Percentiles rank a stretch among this genome's conserved stretches.
phyloP scores from a whole-genome alignment of 2,797 vertebrate species.

The Anniella stebbinsi region DNA sequence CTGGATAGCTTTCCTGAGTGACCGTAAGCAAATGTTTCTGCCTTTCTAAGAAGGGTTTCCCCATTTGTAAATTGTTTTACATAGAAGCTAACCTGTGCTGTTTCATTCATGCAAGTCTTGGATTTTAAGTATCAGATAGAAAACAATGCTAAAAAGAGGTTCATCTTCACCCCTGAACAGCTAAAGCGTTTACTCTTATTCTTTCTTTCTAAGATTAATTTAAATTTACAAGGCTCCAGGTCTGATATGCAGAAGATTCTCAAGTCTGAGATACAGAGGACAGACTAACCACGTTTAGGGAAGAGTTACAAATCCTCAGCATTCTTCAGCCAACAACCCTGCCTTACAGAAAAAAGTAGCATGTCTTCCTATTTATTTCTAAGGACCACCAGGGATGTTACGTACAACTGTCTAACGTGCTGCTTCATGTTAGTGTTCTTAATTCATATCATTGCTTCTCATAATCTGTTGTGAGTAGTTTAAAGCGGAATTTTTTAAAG shows the following conservation, averaged over 20 bases:
- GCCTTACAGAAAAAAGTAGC: neutral
- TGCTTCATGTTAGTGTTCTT: neutral
- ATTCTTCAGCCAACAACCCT: neutral
- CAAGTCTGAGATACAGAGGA: neutral
- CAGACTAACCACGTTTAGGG: neutral
- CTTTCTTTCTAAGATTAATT: neutral
- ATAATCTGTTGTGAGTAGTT: neutral
- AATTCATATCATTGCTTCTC: accelerated
- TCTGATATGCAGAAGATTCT: neutral
- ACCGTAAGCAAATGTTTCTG: accelerated
- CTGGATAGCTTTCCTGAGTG: neutral
- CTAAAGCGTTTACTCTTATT: neutral
- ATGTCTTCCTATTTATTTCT: neutral
- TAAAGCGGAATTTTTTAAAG: neutral
- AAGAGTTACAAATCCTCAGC: neutral
- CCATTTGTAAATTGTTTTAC: neutral
- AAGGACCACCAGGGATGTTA: accelerated
- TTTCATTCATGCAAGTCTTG: neutral
- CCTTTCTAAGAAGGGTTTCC: accelerated
- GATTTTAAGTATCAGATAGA: neutral
- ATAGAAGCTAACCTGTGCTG: neutral
- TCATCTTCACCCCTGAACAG: neutral
- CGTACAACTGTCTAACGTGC: neutral
- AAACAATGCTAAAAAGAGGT: neutral
- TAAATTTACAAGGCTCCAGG: neutral